Percentiles rank a stretch among this genome's conserved stretches.
Evolutionary conservation across 2,888 invertebrate genomes (phyloP).

Genomic region (Eupithecia vulgata): DNA sequence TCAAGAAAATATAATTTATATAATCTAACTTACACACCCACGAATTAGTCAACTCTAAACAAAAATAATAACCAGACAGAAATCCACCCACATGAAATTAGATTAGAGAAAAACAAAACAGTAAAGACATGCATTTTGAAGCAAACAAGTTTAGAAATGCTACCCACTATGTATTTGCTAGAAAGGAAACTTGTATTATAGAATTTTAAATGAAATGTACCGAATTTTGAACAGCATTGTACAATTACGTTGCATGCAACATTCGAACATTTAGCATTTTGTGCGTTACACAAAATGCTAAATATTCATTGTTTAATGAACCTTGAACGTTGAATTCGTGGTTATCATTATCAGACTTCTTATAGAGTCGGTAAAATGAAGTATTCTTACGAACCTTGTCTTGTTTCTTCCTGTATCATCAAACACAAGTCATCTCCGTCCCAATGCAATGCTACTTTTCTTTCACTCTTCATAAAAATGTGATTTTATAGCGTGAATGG

Average conservation of each 20-base stretch:
- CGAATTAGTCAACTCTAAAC: background rate
- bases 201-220: background rate
- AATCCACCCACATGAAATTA: background rate
- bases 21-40: background rate
- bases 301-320: background rate
- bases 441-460: too few relatives aligned
- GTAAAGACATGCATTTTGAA: background rate
- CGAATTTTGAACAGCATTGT: background rate
- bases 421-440: too few relatives aligned
- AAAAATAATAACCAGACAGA: background rate
- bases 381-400: background rate
- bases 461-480: too few relatives aligned
- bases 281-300: background rate
- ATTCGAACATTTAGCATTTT: background rate
- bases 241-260: conserved; percentile 1
- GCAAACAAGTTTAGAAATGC: conserved; percentile 3
- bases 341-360: background rate
- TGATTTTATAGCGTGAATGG: too few relatives aligned
- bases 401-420: background rate
- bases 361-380: background rate
- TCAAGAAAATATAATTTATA: too few relatives aligned
- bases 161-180: background rate
- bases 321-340: background rate
- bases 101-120: conserved; percentile 1
- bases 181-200: conserved; percentile 1